Evolutionary conservation across 2,113 vertebrate species (phyloP).

Genomic region (Neodontobutis hainanensis): DNA sequence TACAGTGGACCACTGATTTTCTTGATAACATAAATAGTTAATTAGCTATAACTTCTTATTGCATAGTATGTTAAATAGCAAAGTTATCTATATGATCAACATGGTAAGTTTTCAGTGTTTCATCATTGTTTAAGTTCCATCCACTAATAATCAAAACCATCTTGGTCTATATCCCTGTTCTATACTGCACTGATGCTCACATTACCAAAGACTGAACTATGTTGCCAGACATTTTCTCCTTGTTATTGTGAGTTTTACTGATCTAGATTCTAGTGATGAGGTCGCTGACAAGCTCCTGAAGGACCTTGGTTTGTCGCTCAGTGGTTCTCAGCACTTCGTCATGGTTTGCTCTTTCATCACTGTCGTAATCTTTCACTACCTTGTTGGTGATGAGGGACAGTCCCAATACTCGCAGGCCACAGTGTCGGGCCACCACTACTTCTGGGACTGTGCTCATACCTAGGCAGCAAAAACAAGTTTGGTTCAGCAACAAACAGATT

Average conservation of each 20-base stretch:
- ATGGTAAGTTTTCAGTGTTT: too few relatives aligned
- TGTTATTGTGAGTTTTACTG: background rate
- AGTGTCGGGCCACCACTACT: slow-evolving; percentile 81
- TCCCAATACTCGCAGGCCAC: slow-evolving; percentile 78
- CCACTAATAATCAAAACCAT: too few relatives aligned
- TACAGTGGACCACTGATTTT: too few relatives aligned
- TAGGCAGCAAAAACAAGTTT: slow-evolving; percentile 24
- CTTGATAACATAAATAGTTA: too few relatives aligned
- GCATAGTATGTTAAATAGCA: too few relatives aligned
- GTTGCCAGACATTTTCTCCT: background rate
- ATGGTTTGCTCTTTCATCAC: slow-evolving; percentile 68
- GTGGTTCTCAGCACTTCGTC: slow-evolving; percentile 73
- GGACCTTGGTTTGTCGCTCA: slow-evolving; percentile 41
- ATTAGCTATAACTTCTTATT: too few relatives aligned
- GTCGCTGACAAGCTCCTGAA: slow-evolving; percentile 71
- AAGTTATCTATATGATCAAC: too few relatives aligned
- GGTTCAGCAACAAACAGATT: background rate
- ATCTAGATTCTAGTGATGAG: slow-evolving; percentile 52
- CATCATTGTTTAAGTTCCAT: too few relatives aligned
- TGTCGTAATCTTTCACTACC: slow-evolving; percentile 74
- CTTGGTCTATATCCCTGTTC: too few relatives aligned
- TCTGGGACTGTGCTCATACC: slow-evolving; percentile 84
- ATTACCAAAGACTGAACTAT: background rate
- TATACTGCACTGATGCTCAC: too few relatives aligned
- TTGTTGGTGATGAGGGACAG: slow-evolving; percentile 83